Conservation (phyloP, 2,888 invertebrate species). For the Andrena marginata region DNA sequence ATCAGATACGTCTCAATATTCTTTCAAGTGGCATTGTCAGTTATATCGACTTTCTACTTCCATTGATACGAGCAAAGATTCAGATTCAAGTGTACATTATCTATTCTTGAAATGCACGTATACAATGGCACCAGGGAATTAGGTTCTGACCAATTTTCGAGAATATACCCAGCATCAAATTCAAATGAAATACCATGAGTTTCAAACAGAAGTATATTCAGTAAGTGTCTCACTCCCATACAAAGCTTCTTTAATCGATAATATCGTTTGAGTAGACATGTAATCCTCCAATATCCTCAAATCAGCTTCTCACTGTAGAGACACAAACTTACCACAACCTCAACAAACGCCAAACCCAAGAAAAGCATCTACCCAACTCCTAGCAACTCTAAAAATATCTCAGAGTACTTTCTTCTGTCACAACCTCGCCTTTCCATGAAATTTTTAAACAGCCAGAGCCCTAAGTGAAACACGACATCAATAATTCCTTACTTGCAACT, state of each 20-base stretch:
- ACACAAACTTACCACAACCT: no score
- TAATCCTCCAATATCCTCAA: no score
- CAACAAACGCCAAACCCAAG: no score
- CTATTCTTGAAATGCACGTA: not conserved
- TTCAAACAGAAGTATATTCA: no score
- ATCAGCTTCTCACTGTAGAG: no score
- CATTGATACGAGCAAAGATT: not conserved
- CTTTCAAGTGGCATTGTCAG: not conserved
- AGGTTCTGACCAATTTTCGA: not conserved
- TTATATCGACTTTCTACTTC: not conserved
- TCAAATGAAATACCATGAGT: no score
- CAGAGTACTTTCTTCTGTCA: not conserved
- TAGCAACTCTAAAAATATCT: not conserved
- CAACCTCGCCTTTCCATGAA: not conserved
- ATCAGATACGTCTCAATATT: constrained; percentile 28
- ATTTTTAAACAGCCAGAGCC: not conserved
- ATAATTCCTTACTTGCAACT: not conserved
- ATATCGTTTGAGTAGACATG: no score
- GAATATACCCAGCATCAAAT: not conserved
- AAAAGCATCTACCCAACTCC: no score
- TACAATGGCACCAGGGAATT: not conserved
- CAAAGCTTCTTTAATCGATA: no score
- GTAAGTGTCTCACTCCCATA: no score
- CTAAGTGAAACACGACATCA: not conserved
- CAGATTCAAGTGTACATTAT: no score